Evolutionary conservation across 2,888 invertebrate species (phyloP).

Genomic region (Phalera bucephala): DNA sequence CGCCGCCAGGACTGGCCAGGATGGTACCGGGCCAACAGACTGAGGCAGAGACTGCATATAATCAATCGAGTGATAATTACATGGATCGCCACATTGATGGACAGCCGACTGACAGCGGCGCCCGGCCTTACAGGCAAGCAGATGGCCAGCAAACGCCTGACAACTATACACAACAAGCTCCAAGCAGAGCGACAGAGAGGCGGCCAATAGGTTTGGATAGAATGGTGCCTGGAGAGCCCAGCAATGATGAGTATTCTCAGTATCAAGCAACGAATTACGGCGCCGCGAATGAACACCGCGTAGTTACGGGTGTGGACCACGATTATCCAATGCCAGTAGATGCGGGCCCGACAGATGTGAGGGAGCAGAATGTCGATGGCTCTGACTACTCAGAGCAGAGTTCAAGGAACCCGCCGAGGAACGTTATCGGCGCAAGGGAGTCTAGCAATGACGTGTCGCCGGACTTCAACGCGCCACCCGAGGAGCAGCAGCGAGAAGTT

Average conservation of each 20-base stretch:
- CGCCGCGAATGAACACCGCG: slow-evolving; percentile 67
- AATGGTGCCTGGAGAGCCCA: slow-evolving; percentile 85
- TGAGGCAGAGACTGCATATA: slow-evolving; percentile 60
- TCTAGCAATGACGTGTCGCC: slow-evolving; percentile 40
- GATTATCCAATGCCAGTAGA: slow-evolving; percentile 54
- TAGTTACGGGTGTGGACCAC: slow-evolving; percentile 82
- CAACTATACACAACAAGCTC: slow-evolving; percentile 51
- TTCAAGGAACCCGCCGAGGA: slow-evolving; percentile 49
- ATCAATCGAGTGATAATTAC: slow-evolving; percentile 62
- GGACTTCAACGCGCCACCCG: slow-evolving; percentile 48
- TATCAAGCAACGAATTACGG: slow-evolving; percentile 60
- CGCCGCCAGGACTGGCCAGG: slow-evolving; percentile 76
- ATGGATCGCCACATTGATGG: slow-evolving; percentile 73
- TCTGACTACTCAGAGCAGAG: slow-evolving; percentile 67
- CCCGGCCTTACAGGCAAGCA: slow-evolving; percentile 66
- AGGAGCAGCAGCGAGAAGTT: slow-evolving; percentile 76
- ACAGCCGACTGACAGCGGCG: slow-evolving; percentile 57
- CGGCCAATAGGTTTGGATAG: slow-evolving; percentile 82
- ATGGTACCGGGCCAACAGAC: slow-evolving; percentile 81
- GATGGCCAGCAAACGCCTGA: slow-evolving; percentile 70
- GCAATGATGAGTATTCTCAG: slow-evolving; percentile 70
- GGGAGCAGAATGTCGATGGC: slow-evolving; percentile 73
- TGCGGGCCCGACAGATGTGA: slow-evolving; percentile 54
- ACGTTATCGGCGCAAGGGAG: slow-evolving; percentile 52
- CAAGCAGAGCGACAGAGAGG: slow-evolving; percentile 50